These are phyloP conservation scores for Charina bottae DNA, from an alignment of 2,113 vertebrate genomes.

Conservation along the genomic window DNA sequence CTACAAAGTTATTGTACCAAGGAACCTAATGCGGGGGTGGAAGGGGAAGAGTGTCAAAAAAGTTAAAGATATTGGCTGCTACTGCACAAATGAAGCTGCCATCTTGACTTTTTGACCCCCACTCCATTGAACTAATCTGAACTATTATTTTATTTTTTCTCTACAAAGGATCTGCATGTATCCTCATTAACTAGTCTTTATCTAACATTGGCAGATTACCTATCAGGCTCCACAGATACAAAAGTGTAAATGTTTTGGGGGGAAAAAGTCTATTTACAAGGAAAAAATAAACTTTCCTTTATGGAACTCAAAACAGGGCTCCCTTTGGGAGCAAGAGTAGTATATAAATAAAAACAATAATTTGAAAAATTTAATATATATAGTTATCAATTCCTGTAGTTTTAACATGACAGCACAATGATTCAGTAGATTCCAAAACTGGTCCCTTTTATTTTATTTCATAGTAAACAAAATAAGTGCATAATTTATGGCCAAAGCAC, in stretches of 20 bases:
- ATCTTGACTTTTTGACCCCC: too few relatives aligned
- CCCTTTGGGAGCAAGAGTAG: neutral
- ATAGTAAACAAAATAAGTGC: slow-evolving; percentile 13
- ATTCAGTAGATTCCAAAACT: slow-evolving; percentile 9
- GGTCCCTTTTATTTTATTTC: slow-evolving; percentile 17
- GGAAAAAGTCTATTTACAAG: slow-evolving; percentile 9
- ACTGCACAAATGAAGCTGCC: too few relatives aligned
- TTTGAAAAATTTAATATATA: neutral
- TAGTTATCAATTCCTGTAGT: neutral
- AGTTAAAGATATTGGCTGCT: too few relatives aligned
- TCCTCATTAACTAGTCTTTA: too few relatives aligned
- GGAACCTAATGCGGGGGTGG: too few relatives aligned
- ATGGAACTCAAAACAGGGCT: neutral
- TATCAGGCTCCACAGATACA: slow-evolving; percentile 3
- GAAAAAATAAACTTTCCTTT: slow-evolving; percentile 14
- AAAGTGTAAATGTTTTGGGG: neutral
- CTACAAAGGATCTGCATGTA: too few relatives aligned
- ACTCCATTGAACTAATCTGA: too few relatives aligned
- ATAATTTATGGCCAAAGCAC: slow-evolving; percentile 56
- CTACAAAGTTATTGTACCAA: too few relatives aligned
- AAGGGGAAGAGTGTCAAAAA: too few relatives aligned
- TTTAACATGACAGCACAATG: neutral
- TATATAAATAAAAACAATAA: neutral
- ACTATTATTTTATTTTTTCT: too few relatives aligned
- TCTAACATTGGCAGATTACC: neutral